Percentiles rank a stretch among this genome's conserved stretches.
phyloP scores from a whole-genome alignment of 2,888 invertebrate genomes.

The Papilio elwesi region DNA sequence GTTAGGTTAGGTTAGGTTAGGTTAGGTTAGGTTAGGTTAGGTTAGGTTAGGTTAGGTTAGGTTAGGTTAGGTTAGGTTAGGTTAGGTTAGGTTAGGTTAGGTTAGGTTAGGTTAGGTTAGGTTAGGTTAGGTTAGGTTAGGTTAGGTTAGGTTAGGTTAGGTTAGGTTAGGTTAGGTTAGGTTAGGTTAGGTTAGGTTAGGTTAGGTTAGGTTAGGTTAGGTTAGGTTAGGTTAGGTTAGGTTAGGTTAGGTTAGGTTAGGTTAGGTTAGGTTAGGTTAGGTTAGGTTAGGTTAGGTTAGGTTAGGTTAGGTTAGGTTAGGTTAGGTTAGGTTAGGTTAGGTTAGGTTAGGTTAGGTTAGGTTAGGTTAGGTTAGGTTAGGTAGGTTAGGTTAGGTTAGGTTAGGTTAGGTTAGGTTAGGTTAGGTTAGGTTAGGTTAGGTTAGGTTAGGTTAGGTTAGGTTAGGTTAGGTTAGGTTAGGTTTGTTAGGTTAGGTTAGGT shows the following conservation, averaged over 20 bases:
- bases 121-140: no score
- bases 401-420: slow-evolving; percentile 7
- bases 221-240: slow-evolving; percentile 9
- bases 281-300: neutral
- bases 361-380: slow-evolving; percentile 9
- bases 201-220: slow-evolving; percentile 32
- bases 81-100: no score
- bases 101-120: no score
- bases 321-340: neutral
- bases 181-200: slow-evolving; percentile 40
- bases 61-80: no score
- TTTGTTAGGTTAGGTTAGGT: neutral
- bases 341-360: slow-evolving; percentile 9
- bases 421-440: neutral
- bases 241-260: slow-evolving; percentile 1
- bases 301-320: neutral
- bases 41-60: no score
- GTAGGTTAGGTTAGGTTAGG: no score
- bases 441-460: neutral
- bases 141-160: slow-evolving; percentile 38
- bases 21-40: no score
- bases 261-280: neutral
- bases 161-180: slow-evolving; percentile 39
- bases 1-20: no score
- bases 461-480: neutral